phyloP scores from a whole-genome alignment of 1,140 invertebrate species.

The Drosophila saltans region DNA sequence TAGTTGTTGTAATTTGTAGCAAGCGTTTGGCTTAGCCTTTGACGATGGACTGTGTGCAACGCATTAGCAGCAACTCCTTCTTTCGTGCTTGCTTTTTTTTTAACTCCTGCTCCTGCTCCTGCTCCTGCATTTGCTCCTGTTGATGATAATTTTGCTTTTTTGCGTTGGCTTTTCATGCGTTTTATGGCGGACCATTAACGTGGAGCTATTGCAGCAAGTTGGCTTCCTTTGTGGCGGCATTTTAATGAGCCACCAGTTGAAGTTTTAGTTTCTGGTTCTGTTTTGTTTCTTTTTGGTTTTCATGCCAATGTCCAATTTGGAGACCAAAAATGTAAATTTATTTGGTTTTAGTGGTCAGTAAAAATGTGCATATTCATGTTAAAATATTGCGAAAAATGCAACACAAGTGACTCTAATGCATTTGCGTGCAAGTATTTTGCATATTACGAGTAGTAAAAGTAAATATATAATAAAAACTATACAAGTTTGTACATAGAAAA shows the following conservation, averaged over 20 bases:
- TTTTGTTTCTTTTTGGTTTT: conserved; percentile 11
- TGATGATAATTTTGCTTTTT: not conserved
- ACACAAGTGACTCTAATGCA: conserved; percentile 47
- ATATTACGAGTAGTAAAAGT: conserved; percentile 44
- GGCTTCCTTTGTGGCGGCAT: conserved; percentile 49
- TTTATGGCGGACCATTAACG: conserved; percentile 58
- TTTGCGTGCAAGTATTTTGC: conserved; percentile 61
- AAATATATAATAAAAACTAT: conserved; percentile 29
- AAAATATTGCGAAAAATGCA: conserved; percentile 36
- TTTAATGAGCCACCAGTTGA: conserved; percentile 65
- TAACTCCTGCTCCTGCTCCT: not conserved
- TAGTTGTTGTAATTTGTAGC: conserved; percentile 46
- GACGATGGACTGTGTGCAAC: conserved; percentile 35
- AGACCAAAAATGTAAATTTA: conserved; percentile 61
- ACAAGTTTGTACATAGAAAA: conserved; percentile 43
- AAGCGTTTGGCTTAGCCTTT: conserved; percentile 49
- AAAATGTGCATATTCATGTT: conserved; percentile 66
- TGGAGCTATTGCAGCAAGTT: conserved; percentile 38
- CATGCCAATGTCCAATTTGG: conserved; percentile 53
- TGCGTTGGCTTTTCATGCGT: conserved; percentile 36
- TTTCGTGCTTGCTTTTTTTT: not conserved
- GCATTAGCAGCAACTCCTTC: conserved; percentile 55
- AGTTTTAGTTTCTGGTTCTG: conserved; percentile 5
- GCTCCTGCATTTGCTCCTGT: not conserved
- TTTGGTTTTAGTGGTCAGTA: conserved; percentile 36